Evolutionary conservation across 2,888 invertebrate species (phyloP).

Genomic region (Orthosia gracilis): DNA sequence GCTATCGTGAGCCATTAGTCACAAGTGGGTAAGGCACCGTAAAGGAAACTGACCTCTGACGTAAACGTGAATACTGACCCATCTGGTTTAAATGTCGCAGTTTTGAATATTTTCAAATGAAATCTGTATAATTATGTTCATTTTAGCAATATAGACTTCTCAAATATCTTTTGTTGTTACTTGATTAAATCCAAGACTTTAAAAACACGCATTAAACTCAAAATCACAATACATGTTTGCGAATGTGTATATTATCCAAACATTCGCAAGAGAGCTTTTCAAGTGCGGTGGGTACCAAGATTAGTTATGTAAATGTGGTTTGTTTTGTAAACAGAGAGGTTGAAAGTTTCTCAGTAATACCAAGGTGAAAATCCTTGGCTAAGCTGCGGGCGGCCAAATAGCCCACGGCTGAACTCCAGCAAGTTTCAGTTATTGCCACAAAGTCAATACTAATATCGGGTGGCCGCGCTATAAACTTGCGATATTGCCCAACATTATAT

Average conservation of each 20-base stretch:
- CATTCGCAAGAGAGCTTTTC: constrained; percentile 43
- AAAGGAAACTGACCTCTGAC: constrained; percentile 52
- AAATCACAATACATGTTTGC: constrained; percentile 44
- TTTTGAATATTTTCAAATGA: constrained; percentile 5
- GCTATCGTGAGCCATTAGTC: constrained; percentile 57
- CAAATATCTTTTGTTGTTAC: constrained; percentile 30
- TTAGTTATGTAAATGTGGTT: constrained; percentile 51
- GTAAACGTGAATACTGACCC: constrained; percentile 27
- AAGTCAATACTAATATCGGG: constrained; percentile 79
- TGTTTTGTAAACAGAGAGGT: constrained; percentile 47
- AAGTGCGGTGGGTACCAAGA: constrained; percentile 38
- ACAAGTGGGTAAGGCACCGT: constrained; percentile 43
- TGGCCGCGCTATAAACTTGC: constrained; percentile 66
- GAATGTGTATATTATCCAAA: constrained; percentile 50
- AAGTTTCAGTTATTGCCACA: constrained; percentile 76
- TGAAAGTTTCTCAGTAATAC: constrained; percentile 54
- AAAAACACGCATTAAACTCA: constrained; percentile 27
- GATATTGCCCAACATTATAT: constrained; percentile 70
- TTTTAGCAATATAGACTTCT: not conserved
- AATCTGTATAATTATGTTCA: not conserved
- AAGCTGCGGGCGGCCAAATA: constrained; percentile 59
- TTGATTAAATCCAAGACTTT: constrained; percentile 22
- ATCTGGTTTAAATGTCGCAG: constrained; percentile 23
- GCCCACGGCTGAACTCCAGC: constrained; percentile 57
- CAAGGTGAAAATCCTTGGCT: constrained; percentile 63